Base-by-base conservation (phyloP, 2,888 invertebrate species). In the Lutraria lutraria region DNA sequence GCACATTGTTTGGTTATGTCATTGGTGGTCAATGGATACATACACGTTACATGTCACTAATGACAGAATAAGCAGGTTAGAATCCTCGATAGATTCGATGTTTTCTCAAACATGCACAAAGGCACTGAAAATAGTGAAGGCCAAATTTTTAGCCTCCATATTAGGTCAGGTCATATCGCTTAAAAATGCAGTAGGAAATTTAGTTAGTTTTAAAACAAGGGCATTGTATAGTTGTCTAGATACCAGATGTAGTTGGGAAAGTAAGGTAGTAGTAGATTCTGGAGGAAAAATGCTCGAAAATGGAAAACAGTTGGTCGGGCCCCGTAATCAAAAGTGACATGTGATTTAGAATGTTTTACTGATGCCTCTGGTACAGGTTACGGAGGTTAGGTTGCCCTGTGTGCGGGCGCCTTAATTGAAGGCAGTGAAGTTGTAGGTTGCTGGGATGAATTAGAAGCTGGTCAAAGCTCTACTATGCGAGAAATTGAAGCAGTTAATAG, bases 1-100 rank as follows among this genome's bases (percentile, higher is more conserved):
- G 31, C 29, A 25, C 19, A 21, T 88, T 16, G 25, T 63, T 16
- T 93, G 91, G 90, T 81, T 92, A 6, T 91, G 92, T 19, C 89
- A 83, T 19, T 79, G 68, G 12, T 91, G 91, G 89, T 76, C 89
- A 52, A 84, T 86, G 16, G 54, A 54, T 25, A 25, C 54, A 25
- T 88, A 89, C 54, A 82, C 43, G 0, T 31, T 91, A 16, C 54
- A 82, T 21, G 85, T 91, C 10, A 88, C 88, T n/a, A 34, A 85
- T 31, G 90, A 88, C 21, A 72, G 89, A 31, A 85, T 89, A 12
- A 19, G 29, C 13, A 53, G 84, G 63, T 43, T 85, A 16, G 85
- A 88, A 31, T 83, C 34, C 34, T 43, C 60, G 25, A 6, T 86
- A 43, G 43, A 34, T 25, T 52, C 34, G 21, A 63, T 88, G 10